Percentiles rank a stretch among this genome's conserved stretches.
phyloP scores from a whole-genome alignment of 1,140 invertebrate genomes.

The Trinorchestia longiramus region DNA sequence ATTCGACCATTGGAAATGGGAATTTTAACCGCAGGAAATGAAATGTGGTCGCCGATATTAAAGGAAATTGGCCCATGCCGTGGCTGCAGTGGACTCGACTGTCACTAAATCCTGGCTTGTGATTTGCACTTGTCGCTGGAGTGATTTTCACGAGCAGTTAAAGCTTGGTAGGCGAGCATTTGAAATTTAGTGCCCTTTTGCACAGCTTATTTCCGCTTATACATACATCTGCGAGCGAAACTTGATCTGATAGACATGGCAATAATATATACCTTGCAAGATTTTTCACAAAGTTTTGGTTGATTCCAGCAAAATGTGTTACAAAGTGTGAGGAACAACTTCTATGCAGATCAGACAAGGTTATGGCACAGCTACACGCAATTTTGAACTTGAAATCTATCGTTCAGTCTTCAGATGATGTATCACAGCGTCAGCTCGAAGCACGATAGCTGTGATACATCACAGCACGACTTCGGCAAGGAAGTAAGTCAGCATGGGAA shows the following conservation, averaged over 20 bases:
- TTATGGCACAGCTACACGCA: too few species aligned
- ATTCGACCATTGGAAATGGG: constrained; percentile 42
- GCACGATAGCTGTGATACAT: too few species aligned
- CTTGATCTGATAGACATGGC: not conserved
- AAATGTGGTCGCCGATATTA: constrained; percentile 38
- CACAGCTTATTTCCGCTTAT: not conserved
- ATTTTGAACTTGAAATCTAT: too few species aligned
- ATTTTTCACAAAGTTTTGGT: not conserved
- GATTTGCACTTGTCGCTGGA: not conserved
- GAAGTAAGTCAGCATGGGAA: too few species aligned
- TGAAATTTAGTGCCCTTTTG: not conserved
- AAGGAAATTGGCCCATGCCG: constrained; percentile 35
- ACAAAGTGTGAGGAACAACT: not conserved
- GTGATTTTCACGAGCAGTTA: not conserved
- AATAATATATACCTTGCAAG: not conserved
- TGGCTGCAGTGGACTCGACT: not conserved
- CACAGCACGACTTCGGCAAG: too few species aligned
- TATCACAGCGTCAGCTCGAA: too few species aligned
- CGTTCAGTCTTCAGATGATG: too few species aligned
- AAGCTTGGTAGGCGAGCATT: not conserved
- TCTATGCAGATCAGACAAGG: too few species aligned
- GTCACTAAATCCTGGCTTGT: not conserved
- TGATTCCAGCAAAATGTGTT: not conserved
- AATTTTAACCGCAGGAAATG: constrained; percentile 49
- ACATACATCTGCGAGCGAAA: not conserved